Evolutionary conservation across 2,888 invertebrate species (phyloP).

Genomic region (Apamea sordens): DNA sequence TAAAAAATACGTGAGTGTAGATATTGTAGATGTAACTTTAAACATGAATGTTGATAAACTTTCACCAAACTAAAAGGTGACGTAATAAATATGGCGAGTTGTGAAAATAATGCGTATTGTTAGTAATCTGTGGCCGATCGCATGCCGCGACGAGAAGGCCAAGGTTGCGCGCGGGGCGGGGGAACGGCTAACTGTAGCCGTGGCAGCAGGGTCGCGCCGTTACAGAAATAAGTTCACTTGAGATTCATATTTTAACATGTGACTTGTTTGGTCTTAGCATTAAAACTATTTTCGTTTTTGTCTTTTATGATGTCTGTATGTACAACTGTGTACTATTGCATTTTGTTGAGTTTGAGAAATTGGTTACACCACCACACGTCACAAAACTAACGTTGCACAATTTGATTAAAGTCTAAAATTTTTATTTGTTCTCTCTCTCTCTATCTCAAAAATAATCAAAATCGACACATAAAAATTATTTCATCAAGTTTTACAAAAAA

Average conservation of each 20-base stretch:
- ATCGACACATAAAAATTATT: not conserved
- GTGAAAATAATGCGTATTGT: constrained; percentile 65
- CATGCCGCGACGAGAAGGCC: constrained; percentile 74
- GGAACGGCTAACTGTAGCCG: constrained; percentile 68
- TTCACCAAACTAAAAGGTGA: constrained; percentile 59
- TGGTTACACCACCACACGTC: not conserved
- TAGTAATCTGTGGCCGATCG: constrained; percentile 65
- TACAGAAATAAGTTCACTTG: constrained; percentile 53
- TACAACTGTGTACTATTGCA: not conserved
- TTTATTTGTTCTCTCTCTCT: too few relatives aligned
- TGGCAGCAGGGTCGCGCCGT: constrained; percentile 56
- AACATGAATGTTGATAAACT: constrained; percentile 49
- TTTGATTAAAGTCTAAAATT: not conserved
- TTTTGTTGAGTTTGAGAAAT: not conserved
- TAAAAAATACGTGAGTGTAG: not conserved
- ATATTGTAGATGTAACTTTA: constrained; percentile 4
- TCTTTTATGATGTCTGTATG: not conserved
- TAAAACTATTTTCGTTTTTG: constrained; percentile 10
- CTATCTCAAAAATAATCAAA: too few relatives aligned
- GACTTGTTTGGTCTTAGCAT: constrained; percentile 6
- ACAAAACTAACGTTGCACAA: not conserved
- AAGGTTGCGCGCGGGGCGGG: constrained; percentile 75
- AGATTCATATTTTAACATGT: constrained; percentile 38
- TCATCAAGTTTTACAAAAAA: not conserved
- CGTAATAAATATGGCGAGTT: constrained; percentile 55